These are phyloP conservation scores for Timandra comae DNA, from an alignment of 2,888 invertebrate genomes.

Conservation along the genomic window DNA sequence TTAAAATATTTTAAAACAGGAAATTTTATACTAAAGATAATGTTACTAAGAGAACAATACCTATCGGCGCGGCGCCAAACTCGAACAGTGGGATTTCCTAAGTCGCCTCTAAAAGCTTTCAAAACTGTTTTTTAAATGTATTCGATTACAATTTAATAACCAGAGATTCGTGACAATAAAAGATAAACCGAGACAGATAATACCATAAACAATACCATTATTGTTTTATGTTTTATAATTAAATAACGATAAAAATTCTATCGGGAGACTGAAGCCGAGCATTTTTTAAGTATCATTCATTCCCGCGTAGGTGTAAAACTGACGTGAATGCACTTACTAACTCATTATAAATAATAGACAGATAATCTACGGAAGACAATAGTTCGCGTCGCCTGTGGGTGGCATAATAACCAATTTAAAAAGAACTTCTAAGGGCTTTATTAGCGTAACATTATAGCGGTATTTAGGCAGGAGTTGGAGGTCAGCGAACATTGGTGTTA, in stretches of 20 bases:
- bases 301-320: constrained; percentile 48
- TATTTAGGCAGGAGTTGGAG: constrained; percentile 6
- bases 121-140: constrained; percentile 4
- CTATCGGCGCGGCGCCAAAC: too few relatives aligned
- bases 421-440: constrained; percentile 6
- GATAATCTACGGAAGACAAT: constrained; percentile 62
- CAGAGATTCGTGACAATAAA: constrained; percentile 22
- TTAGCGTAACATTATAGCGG: background rate
- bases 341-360: constrained; percentile 67
- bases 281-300: constrained; percentile 22
- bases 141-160: constrained; percentile 24
- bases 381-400: constrained; percentile 51
- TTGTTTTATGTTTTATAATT: constrained; percentile 32
- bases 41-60: too few relatives aligned
- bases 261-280: constrained; percentile 8
- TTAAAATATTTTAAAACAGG: too few relatives aligned
- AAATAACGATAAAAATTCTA: constrained; percentile 30
- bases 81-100: too few relatives aligned
- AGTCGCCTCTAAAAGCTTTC: too few relatives aligned
- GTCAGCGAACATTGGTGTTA: constrained; percentile 25
- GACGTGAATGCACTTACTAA: constrained; percentile 49
- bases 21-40: too few relatives aligned
- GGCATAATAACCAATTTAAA: constrained; percentile 30
- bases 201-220: constrained; percentile 30
- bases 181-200: constrained; percentile 24